Conservation (phyloP, 2,113 vertebrate genomes). For the Laterallus jamaicensis region DNA sequence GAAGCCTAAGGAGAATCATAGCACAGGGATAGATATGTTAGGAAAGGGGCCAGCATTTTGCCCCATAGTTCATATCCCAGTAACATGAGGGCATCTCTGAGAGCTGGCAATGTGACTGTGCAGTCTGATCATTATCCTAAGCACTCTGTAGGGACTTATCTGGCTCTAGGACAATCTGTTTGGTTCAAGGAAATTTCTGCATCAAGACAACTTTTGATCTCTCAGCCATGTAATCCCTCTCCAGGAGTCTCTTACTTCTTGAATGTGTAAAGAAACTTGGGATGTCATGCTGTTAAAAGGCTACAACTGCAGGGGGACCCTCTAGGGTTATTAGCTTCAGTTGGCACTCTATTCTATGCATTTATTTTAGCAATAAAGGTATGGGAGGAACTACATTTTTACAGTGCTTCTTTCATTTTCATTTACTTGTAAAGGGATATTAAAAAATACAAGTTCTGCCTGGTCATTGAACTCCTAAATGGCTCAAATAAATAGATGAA, state of each 20-base stretch:
- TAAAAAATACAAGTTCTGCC: accelerated
- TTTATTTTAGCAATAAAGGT: background rate
- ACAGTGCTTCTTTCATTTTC: background rate
- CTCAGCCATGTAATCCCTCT: background rate
- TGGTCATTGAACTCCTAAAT: background rate
- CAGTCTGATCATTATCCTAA: accelerated
- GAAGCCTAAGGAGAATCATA: background rate
- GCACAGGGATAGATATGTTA: accelerated
- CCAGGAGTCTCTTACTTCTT: background rate
- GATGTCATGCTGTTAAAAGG: background rate
- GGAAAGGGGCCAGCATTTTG: background rate
- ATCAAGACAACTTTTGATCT: background rate
- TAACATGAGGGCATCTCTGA: background rate
- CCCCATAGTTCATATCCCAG: background rate
- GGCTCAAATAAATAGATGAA: background rate
- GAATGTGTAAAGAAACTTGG: background rate
- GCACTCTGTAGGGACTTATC: background rate
- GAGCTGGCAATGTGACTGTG: background rate
- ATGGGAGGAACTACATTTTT: background rate
- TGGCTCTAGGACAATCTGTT: background rate
- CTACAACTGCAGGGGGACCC: background rate
- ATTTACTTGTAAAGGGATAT: background rate
- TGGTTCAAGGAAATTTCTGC: background rate
- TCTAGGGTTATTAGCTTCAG: background rate
- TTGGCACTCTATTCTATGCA: background rate